Evolutionary conservation across 2,888 invertebrate species (phyloP).

Genomic region (Luffia ferchaultella): DNA sequence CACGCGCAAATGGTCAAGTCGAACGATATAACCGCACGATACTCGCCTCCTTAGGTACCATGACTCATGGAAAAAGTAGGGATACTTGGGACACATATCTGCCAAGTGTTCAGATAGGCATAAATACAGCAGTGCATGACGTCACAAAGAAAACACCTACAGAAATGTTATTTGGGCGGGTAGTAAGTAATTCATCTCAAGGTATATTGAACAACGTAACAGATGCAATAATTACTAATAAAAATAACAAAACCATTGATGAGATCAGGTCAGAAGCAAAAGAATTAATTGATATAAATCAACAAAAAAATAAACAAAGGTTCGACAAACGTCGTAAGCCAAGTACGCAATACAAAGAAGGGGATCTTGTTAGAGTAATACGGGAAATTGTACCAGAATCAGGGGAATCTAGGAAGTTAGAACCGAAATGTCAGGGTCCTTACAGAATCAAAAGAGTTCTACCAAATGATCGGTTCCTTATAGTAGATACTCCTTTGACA

Average conservation of each 20-base stretch:
- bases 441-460: conserved; percentile 17
- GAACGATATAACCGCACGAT: too few relatives aligned
- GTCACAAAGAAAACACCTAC: not conserved
- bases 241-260: conserved; percentile 5
- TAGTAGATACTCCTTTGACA: conserved; percentile 19
- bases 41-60: not conserved
- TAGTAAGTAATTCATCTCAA: conserved; percentile 9
- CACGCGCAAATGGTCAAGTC: too few relatives aligned
- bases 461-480: conserved; percentile 16
- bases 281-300: too few relatives aligned
- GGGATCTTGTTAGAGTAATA: conserved; percentile 15
- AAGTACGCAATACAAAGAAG: conserved; percentile 10
- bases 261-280: conserved; percentile 2
- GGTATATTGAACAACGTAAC: conserved; percentile 12
- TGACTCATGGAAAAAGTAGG: not conserved
- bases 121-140: conserved; percentile 16
- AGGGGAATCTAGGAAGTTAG: conserved; percentile 11
- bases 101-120: too few relatives aligned
- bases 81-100: conserved; percentile 1
- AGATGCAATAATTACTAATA: not conserved
- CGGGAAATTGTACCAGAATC: conserved; percentile 4
- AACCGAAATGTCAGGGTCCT: conserved; percentile 13
- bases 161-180: conserved; percentile 11
- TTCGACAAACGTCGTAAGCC: conserved; percentile 11
- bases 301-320: conserved; percentile 13